A percentile compares a stretch with the other conserved stretches of the same genome.
Conservation (phyloP, 1,140 invertebrate species). For the Caenorhabditis briggsae region DNA sequence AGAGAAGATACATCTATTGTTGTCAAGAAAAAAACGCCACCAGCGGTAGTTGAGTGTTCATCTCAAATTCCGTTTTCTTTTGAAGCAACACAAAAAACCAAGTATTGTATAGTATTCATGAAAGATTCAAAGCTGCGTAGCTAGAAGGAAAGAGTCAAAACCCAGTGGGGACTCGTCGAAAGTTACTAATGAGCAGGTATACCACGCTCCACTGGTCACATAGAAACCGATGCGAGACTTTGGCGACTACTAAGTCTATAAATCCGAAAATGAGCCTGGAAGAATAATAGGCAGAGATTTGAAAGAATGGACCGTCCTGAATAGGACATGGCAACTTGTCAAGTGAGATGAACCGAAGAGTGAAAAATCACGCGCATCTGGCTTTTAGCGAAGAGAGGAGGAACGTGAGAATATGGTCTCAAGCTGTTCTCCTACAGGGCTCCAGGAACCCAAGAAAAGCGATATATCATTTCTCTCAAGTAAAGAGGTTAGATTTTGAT, state of each 20-base stretch:
- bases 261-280: slow-evolving; percentile 49
- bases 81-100: not conserved
- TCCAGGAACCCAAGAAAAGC: not conserved
- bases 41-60: slow-evolving; percentile 28
- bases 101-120: slow-evolving; percentile 28
- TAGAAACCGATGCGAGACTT: not conserved
- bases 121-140: not conserved
- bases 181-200: slow-evolving; percentile 13
- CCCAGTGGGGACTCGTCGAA: not conserved
- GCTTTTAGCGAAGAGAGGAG: slow-evolving; percentile 13
- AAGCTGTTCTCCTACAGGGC: slow-evolving; percentile 18
- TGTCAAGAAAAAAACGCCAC: slow-evolving; percentile 45
- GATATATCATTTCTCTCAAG: slow-evolving; percentile 37
- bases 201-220: not conserved
- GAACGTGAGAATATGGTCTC: slow-evolving; percentile 49
- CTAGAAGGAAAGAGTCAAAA: not conserved
- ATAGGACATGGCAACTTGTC: not conserved
- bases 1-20: slow-evolving; percentile 36
- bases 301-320: not conserved
- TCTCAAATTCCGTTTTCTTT: slow-evolving; percentile 13
- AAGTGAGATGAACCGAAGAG: slow-evolving; percentile 7
- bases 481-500: slow-evolving; percentile 48
- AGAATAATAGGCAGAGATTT: not conserved
- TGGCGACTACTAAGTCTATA: not conserved
- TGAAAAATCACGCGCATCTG: slow-evolving; percentile 56